Evolutionary conservation across 2,113 vertebrate genomes (phyloP).

Genomic region (Apus apus): DNA sequence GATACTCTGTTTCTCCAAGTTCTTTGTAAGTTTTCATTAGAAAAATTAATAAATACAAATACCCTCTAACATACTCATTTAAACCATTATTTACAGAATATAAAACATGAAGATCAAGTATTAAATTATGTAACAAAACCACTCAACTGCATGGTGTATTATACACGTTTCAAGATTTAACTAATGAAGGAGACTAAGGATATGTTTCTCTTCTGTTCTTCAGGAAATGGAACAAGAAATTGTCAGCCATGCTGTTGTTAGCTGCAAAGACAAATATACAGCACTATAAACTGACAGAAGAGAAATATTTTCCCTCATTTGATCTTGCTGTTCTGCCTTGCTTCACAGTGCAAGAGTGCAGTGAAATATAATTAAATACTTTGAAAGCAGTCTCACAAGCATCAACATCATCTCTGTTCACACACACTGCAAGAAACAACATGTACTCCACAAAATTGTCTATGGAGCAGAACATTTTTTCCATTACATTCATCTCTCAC

Average conservation of each 20-base stretch:
- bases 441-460: neutral
- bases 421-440: neutral
- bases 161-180: neutral
- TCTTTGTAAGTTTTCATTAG: neutral
- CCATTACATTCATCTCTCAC: neutral
- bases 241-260: neutral
- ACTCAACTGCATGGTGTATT: neutral
- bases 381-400: neutral
- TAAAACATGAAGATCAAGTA: neutral
- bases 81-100: neutral
- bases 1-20: neutral
- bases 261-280: neutral
- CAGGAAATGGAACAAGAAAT: neutral
- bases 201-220: neutral
- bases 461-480: neutral
- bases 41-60: neutral
- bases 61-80: neutral
- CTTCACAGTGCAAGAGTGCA: neutral
- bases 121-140: neutral
- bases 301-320: neutral
- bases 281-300: neutral
- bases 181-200: neutral
- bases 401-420: neutral
- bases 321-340: neutral
- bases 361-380: neutral